Evolutionary conservation across 1,140 invertebrate genomes (phyloP).

Genomic region (Bombus terrestris): DNA sequence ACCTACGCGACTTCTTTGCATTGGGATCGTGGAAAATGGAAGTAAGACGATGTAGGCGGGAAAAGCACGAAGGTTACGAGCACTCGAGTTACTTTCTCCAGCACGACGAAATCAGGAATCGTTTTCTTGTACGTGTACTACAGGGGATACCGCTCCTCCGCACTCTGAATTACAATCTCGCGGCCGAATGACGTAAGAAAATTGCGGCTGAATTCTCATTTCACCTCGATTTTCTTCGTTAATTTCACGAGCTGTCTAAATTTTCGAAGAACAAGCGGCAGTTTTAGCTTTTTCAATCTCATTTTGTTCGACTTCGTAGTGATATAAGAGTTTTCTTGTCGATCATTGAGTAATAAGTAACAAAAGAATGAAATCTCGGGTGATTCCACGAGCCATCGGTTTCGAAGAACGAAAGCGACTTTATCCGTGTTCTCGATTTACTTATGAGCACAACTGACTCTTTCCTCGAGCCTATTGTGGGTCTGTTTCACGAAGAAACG

Average conservation of each 20-base stretch:
- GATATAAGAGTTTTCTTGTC: not conserved
- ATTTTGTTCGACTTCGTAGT: not conserved
- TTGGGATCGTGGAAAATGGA: constrained; percentile 28
- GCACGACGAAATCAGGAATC: constrained; percentile 21
- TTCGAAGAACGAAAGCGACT: constrained; percentile 4
- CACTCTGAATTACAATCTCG: constrained; percentile 13
- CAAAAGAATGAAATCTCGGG: not conserved
- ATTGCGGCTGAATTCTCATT: not conserved
- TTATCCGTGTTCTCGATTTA: not conserved
- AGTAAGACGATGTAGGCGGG: constrained; percentile 24
- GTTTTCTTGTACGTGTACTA: not conserved
- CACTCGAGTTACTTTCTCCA: constrained; percentile 29
- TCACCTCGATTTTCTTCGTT: not conserved
- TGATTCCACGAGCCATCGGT: not conserved
- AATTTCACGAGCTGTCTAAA: not conserved
- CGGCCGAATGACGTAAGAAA: constrained; percentile 1
- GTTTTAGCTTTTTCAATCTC: not conserved
- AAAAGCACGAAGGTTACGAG: constrained; percentile 39
- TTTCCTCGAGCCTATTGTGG: not conserved
- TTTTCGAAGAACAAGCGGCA: not conserved
- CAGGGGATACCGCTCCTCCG: not conserved
- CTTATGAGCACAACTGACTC: not conserved
- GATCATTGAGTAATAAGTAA: not conserved
- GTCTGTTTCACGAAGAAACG: not conserved
- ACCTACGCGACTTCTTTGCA: not conserved